Percentiles rank a stretch among this genome's conserved stretches.
phyloP scores from a whole-genome alignment of 1,140 invertebrate genomes.

The Orchesella cincta region DNA sequence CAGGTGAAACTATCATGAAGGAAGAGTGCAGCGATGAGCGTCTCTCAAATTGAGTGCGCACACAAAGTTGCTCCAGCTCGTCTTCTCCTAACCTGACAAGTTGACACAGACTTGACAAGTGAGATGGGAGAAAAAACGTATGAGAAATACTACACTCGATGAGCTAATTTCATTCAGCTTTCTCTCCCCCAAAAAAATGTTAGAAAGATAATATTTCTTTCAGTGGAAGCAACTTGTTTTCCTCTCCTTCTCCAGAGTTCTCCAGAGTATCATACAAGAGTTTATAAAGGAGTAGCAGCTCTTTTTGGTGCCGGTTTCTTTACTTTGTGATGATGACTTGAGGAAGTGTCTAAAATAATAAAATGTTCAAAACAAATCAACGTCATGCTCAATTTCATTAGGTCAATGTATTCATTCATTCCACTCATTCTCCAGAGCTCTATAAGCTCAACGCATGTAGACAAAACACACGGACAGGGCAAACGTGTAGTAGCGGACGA shows the following conservation, averaged over 20 bases:
- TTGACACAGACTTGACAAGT: constrained; percentile 12
- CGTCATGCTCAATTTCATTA: constrained; percentile 20
- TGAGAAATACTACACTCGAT: not conserved
- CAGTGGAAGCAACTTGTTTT: not conserved
- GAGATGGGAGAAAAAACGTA: not conserved
- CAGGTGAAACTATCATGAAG: too few relatives aligned
- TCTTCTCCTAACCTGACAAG: not conserved
- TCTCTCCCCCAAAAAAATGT: not conserved
- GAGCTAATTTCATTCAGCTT: not conserved
- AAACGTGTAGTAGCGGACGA: not conserved
- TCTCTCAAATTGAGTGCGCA: too few relatives aligned
- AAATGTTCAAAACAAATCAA: constrained; percentile 18
- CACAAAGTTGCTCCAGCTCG: not conserved
- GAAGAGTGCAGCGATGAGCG: too few relatives aligned
- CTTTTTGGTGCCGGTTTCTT: too few relatives aligned
- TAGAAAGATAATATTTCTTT: not conserved
- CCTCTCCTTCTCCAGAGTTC: too few relatives aligned
- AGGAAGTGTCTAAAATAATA: not conserved
- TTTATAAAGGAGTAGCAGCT: too few relatives aligned
- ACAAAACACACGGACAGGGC: not conserved
- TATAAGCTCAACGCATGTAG: not conserved
- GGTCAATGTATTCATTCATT: not conserved
- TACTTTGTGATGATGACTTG: too few relatives aligned
- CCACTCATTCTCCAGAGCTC: not conserved
- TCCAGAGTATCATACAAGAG: too few relatives aligned